Evolutionary conservation across 2,797 vertebrate genomes (phyloP).

Genomic region (Cottoperca gobio): DNA sequence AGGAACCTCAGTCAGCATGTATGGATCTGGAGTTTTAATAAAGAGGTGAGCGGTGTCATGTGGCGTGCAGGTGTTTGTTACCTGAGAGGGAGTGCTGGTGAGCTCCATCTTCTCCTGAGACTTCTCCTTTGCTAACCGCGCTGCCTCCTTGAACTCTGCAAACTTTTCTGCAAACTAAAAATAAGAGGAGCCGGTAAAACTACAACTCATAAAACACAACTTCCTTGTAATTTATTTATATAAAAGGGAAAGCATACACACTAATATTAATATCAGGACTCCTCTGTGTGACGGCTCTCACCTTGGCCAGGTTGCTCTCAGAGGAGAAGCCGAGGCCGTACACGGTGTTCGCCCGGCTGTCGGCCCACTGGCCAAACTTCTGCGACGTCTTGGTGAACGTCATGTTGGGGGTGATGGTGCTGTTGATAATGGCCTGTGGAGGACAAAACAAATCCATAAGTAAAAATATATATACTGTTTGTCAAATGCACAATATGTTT

Average conservation of each 20-base stretch:
- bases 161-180: conserved; percentile 98
- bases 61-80: conserved; percentile 52
- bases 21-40: neutral
- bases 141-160: conserved; percentile 98
- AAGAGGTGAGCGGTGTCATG: neutral
- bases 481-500: neutral
- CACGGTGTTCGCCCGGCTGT: conserved; percentile 97
- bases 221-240: too few species aligned
- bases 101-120: conserved; percentile 98
- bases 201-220: neutral
- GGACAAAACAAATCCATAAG: neutral
- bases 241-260: neutral
- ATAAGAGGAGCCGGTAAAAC: neutral
- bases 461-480: neutral
- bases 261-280: neutral
- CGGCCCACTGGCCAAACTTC: conserved; percentile 99
- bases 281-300: conserved; percentile 68
- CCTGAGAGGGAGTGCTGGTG: conserved; percentile 96
- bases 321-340: conserved; percentile 98
- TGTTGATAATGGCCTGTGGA: conserved; percentile 97
- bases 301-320: conserved; percentile 94
- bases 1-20: neutral
- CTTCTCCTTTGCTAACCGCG: conserved; percentile 96
- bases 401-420: conserved; percentile 99
- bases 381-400: conserved; percentile 99